These are phyloP conservation scores for Girardinus metallicus DNA, from an alignment of 2,797 vertebrate species.

Conservation along the genomic window DNA sequence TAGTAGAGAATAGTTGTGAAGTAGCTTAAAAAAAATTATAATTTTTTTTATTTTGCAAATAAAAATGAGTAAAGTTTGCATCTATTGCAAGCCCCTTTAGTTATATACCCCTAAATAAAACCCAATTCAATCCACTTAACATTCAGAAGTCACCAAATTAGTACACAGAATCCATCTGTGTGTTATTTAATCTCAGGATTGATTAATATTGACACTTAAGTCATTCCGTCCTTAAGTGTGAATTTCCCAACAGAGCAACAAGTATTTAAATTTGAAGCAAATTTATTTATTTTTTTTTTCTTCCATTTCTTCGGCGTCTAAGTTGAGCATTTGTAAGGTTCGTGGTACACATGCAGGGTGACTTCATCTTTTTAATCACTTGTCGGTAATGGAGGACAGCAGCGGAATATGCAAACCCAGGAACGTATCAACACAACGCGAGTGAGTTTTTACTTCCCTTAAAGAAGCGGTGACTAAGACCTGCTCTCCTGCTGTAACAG, in stretches of 20 bases:
- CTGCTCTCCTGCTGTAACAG: slow-evolving; percentile 56
- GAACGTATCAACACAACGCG: slow-evolving; percentile 45
- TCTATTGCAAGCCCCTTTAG: background rate
- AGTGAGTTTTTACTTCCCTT: slow-evolving; percentile 35
- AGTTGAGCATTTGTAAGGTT: background rate
- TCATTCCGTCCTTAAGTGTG: background rate
- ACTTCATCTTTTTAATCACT: slow-evolving; percentile 59
- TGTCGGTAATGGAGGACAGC: slow-evolving; percentile 58
- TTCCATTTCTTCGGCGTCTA: background rate
- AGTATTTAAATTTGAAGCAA: background rate
- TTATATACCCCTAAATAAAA: background rate
- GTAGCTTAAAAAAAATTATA: background rate
- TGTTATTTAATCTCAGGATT: background rate
- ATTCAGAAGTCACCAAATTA: background rate
- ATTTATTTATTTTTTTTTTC: too few species aligned
- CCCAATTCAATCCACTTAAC: background rate
- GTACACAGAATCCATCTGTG: background rate
- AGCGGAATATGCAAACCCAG: slow-evolving; percentile 36
- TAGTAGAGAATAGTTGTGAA: background rate
- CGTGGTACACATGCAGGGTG: slow-evolving; percentile 25
- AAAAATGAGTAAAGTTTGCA: background rate
- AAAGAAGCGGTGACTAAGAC: slow-evolving; percentile 48
- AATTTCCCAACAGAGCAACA: background rate
- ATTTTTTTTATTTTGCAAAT: background rate
- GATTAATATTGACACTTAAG: background rate